phyloP scores from a whole-genome alignment of 2,113 vertebrate genomes.

The Spea bombifrons region DNA sequence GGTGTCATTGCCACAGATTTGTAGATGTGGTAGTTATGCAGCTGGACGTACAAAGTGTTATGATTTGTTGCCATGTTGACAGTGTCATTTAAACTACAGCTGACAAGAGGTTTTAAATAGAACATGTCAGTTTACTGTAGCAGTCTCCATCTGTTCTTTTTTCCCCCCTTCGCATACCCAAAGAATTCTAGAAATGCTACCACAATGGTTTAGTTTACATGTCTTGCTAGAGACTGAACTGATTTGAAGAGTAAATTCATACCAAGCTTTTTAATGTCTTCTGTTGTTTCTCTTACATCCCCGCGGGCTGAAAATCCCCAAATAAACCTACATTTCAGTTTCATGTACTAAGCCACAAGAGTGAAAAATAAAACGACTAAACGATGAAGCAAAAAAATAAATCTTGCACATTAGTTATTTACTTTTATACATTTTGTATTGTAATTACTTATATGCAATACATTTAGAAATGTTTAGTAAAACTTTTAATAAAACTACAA shows the following conservation, averaged over 20 bases:
- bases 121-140: conserved; percentile 70
- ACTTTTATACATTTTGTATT: too few species aligned
- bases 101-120: conserved; percentile 78
- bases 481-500: too few species aligned
- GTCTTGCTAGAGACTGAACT: not conserved
- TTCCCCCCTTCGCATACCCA: conserved; percentile 52
- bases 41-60: conserved; percentile 63
- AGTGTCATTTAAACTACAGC: conserved; percentile 70
- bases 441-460: too few species aligned
- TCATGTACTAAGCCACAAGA: too few species aligned
- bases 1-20: conserved; percentile 35
- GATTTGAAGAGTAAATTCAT: not conserved
- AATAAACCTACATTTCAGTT: not conserved
- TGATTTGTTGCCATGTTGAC: conserved; percentile 73
- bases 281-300: not conserved
- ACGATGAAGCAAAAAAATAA: too few species aligned
- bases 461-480: too few species aligned
- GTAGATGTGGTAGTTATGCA: conserved; percentile 44
- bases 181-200: conserved; percentile 62
- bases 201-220: conserved; percentile 54
- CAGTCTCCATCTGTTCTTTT: conserved; percentile 68
- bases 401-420: too few species aligned
- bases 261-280: not conserved
- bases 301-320: not conserved
- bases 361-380: too few species aligned